Conservation (phyloP, 2,797 vertebrate genomes). For the Epinephelus coioides region DNA sequence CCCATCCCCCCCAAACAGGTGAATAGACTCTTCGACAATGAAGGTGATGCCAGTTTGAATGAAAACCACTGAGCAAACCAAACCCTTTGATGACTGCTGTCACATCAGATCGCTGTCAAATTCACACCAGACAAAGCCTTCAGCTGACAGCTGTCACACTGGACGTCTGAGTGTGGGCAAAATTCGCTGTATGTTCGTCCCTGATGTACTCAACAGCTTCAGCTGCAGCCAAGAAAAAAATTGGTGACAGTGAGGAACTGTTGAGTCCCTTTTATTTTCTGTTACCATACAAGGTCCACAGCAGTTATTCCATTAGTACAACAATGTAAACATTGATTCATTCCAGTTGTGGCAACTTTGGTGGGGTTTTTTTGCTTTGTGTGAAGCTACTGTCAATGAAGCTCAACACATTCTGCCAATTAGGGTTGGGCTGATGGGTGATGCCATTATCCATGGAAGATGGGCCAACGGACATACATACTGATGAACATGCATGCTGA, state of each 20-base stretch:
- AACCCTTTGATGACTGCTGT: slow-evolving; percentile 45
- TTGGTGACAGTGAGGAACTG: slow-evolving; percentile 20
- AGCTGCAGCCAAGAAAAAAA: slow-evolving; percentile 1
- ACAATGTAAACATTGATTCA: background rate
- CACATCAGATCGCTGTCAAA: slow-evolving; percentile 58
- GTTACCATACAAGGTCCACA: background rate
- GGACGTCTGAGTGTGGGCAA: slow-evolving; percentile 7
- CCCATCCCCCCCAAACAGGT: slow-evolving; percentile 23
- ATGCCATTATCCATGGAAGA: too few relatives aligned
- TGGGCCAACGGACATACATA: too few relatives aligned
- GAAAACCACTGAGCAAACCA: slow-evolving; percentile 39
- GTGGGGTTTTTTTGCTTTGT: background rate
- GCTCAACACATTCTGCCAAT: background rate
- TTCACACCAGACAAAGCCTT: slow-evolving; percentile 41
- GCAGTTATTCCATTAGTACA: background rate
- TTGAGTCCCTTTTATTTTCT: background rate
- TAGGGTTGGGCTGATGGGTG: too few relatives aligned
- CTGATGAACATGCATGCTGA: too few relatives aligned
- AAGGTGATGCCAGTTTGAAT: slow-evolving; percentile 32
- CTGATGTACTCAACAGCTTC: slow-evolving; percentile 10
- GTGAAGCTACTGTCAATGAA: background rate
- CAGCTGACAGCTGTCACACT: slow-evolving; percentile 50
- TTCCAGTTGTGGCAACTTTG: background rate
- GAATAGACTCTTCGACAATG: slow-evolving; percentile 37
- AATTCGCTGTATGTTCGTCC: slow-evolving; percentile 24